A percentile compares a stretch with the other conserved stretches of the same genome.
Evolutionary conservation across 2,797 vertebrate genomes (phyloP).

Genomic region (Thunnus albacares): DNA sequence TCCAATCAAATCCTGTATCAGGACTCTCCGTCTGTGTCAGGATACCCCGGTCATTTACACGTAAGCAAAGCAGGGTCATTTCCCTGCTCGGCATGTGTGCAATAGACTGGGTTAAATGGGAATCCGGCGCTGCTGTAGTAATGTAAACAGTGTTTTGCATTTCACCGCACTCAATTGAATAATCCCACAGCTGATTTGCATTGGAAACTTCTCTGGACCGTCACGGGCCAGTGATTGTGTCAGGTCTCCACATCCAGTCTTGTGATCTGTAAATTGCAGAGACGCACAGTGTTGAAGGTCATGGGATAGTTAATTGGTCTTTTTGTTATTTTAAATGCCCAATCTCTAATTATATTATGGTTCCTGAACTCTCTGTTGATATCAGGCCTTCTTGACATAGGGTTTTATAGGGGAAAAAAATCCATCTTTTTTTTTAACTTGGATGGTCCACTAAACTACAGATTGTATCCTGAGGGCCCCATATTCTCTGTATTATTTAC

Average conservation of each 20-base stretch:
- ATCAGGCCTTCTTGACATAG: neutral
- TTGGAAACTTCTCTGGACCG: conserved; percentile 59
- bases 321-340: neutral
- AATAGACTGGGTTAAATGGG: conserved; percentile 21
- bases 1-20: conserved; percentile 31
- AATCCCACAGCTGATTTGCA: conserved; percentile 68
- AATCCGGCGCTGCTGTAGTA: conserved; percentile 25
- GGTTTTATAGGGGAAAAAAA: neutral
- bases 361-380: neutral
- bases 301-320: neutral
- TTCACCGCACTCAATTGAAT: conserved; percentile 41
- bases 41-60: conserved; percentile 49
- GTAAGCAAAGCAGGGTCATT: conserved; percentile 73
- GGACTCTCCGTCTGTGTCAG: conserved; percentile 5
- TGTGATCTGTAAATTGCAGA: conserved; percentile 27
- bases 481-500: neutral
- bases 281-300: conserved; percentile 2
- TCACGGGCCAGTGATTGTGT: conserved; percentile 45
- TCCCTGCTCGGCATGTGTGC: conserved; percentile 54
- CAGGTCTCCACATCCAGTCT: conserved; percentile 35
- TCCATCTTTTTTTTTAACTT: neutral
- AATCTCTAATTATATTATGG: neutral
- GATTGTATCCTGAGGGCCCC: neutral
- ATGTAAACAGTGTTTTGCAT: conserved; percentile 74
- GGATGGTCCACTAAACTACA: neutral